These are phyloP conservation scores for honey bee (Apis mellifera) DNA, from an alignment of 1,140 invertebrate genomes.

Conservation along the genomic window DNA sequence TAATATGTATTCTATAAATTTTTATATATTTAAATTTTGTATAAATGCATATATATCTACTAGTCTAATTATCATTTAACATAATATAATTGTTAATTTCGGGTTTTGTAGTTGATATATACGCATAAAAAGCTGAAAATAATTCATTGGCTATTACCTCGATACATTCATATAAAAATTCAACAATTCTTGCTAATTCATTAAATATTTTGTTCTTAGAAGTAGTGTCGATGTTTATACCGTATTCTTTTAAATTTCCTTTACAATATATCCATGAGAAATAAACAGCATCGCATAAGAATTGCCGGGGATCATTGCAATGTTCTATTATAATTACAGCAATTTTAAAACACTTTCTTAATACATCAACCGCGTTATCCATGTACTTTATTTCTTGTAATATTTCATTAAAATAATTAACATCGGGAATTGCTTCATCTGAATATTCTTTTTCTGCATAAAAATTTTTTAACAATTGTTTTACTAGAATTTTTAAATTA, in stretches of 20 bases:
- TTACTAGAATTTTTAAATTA: neutral
- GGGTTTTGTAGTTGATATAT: neutral
- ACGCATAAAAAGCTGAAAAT: neutral
- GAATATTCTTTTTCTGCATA: neutral
- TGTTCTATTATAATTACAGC: neutral
- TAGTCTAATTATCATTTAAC: too few relatives aligned
- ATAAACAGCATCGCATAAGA: neutral
- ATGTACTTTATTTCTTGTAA: neutral
- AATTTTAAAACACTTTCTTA: conserved; percentile 6
- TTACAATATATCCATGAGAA: conserved; percentile 25
- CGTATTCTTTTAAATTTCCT: neutral
- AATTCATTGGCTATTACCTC: neutral
- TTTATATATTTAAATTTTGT: neutral
- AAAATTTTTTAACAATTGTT: neutral
- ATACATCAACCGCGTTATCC: neutral
- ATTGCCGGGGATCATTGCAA: neutral
- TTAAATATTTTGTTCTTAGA: neutral
- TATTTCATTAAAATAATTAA: neutral
- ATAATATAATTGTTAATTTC: too few relatives aligned
- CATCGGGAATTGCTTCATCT: neutral
- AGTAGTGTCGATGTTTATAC: neutral
- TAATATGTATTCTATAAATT: too few relatives aligned
- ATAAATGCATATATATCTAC: too few relatives aligned
- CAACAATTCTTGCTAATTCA: neutral
- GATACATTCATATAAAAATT: neutral